These are phyloP conservation scores for Gryllus longicercus DNA, from an alignment of 2,888 invertebrate genomes.

Conservation along the genomic window DNA sequence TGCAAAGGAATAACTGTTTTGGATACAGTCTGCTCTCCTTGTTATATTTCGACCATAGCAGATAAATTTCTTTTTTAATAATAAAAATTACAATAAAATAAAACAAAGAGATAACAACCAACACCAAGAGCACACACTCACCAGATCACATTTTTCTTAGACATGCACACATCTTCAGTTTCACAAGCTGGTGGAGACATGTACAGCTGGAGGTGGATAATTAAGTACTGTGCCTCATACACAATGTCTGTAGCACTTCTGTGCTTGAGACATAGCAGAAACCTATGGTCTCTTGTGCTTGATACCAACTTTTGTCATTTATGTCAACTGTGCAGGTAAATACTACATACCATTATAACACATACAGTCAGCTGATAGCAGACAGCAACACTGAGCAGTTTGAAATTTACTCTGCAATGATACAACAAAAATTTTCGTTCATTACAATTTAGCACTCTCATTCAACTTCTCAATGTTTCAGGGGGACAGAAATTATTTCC, in stretches of 20 bases:
- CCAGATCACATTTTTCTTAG: conserved; percentile 6
- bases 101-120: conserved; percentile 1
- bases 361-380: not conserved
- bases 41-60: not conserved
- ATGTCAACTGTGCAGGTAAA: conserved; percentile 1
- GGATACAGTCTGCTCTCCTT: conserved; percentile 17
- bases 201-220: not conserved
- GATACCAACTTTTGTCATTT: not conserved
- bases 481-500: conserved; percentile 2
- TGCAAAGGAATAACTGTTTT: not conserved
- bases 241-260: not conserved
- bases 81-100: conserved; percentile 7
- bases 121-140: conserved; percentile 17
- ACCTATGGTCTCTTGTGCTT: not conserved
- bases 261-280: not conserved
- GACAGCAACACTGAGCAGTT: not conserved
- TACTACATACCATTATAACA: not conserved
- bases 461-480: not conserved
- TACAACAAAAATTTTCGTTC: not conserved
- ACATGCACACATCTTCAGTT: not conserved
- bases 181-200: conserved; percentile 5
- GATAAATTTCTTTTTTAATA: conserved; percentile 2
- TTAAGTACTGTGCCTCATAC: not conserved
- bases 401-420: not conserved
- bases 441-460: too few relatives aligned